Conservation (phyloP, 1,140 invertebrate genomes). For the Nebria ingens region DNA sequence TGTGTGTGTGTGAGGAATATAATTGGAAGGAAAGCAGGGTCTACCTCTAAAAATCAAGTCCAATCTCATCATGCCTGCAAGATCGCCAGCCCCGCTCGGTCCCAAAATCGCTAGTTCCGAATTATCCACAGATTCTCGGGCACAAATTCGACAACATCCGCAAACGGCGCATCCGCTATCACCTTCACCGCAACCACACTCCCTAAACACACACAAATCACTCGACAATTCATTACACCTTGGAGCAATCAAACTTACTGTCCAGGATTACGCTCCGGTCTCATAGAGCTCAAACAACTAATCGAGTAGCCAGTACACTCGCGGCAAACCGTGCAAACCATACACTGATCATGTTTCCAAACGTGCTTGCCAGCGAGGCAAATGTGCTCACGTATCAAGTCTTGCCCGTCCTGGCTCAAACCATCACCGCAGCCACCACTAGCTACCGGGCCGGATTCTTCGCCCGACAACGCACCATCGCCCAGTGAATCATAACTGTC, state of each 20-base stretch:
- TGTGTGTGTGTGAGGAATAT: constrained; percentile 10
- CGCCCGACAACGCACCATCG: constrained; percentile 22
- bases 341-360: constrained; percentile 76
- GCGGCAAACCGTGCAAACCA: constrained; percentile 83
- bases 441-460: constrained; percentile 21
- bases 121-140: constrained; percentile 52
- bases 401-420: constrained; percentile 30
- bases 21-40: constrained; percentile 19
- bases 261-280: constrained; percentile 73
- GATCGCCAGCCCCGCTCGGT: constrained; percentile 39
- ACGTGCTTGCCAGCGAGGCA: constrained; percentile 55
- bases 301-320: constrained; percentile 90
- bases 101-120: constrained; percentile 36
- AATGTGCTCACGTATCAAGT: constrained; percentile 41
- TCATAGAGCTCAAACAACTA: constrained; percentile 67
- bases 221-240: constrained; percentile 10
- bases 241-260: constrained; percentile 52
- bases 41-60: constrained; percentile 40
- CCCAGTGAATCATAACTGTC: constrained; percentile 27
- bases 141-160: constrained; percentile 83
- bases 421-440: constrained; percentile 40
- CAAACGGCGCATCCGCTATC: constrained; percentile 89
- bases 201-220: constrained; percentile 41
- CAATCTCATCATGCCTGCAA: constrained; percentile 44
- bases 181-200: constrained; percentile 91